A percentile compares a stretch with the other conserved stretches of the same genome.
phyloP scores from a whole-genome alignment of 2,888 invertebrate species.

The Temnothorax unifasciatus region DNA sequence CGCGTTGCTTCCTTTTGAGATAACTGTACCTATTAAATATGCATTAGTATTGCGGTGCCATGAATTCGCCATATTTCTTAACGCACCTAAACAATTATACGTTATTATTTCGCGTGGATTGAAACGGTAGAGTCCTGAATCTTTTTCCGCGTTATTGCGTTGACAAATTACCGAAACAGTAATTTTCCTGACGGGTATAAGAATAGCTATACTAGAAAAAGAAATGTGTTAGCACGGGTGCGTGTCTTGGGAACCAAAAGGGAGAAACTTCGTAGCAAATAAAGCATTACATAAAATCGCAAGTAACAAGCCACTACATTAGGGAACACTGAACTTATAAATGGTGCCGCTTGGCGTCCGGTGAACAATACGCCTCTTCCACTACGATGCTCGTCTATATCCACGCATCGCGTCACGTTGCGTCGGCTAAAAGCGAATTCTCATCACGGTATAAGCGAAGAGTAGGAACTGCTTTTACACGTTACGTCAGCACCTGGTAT shows the following conservation, averaged over 20 bases:
- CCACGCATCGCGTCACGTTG: constrained; percentile 14
- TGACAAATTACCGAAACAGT: background rate
- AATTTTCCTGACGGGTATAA: background rate
- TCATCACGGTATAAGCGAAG: constrained; percentile 44
- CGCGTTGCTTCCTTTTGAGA: background rate
- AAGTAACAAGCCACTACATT: constrained; percentile 39
- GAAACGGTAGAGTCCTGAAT: background rate
- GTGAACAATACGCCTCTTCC: constrained; percentile 45
- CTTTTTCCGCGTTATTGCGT: background rate
- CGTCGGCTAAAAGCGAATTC: constrained; percentile 62
- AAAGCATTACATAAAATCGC: constrained; percentile 49
- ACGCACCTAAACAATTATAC: constrained; percentile 13
- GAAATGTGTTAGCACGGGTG: background rate
- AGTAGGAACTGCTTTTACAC: constrained; percentile 56
- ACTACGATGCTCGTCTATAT: constrained; percentile 23
- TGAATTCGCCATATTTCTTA: background rate
- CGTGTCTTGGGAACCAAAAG: background rate
- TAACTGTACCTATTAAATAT: constrained; percentile 38
- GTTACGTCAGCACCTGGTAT: constrained; percentile 56
- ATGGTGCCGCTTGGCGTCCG: constrained; percentile 47
- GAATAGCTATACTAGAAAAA: background rate
- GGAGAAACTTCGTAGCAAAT: constrained; percentile 26
- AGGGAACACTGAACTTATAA: constrained; percentile 49
- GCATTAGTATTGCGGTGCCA: background rate
- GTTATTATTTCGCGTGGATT: background rate